Evolutionary conservation across 2,797 vertebrate species (phyloP).

Genomic region (Myoxocephalus aenaeus): DNA sequence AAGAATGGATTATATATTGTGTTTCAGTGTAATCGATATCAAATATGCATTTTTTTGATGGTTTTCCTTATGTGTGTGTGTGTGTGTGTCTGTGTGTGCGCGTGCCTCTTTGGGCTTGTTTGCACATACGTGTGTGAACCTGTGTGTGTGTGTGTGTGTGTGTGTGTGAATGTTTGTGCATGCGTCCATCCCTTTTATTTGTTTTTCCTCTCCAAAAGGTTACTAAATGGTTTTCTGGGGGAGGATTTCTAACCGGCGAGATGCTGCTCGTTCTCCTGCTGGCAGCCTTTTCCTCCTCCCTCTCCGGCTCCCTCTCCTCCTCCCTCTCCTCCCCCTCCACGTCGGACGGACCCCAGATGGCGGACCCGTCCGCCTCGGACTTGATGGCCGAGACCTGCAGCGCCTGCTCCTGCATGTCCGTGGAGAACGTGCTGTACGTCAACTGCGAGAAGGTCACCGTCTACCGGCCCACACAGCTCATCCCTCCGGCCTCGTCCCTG

Average conservation of each 20-base stretch:
- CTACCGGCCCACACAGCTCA: slow-evolving; percentile 96
- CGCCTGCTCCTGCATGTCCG: slow-evolving; percentile 96
- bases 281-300: slow-evolving; percentile 89
- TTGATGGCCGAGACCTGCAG: slow-evolving; percentile 95
- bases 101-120: slow-evolving; percentile 21
- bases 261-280: slow-evolving; percentile 98
- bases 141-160: slow-evolving; percentile 34
- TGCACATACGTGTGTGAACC: slow-evolving; percentile 3
- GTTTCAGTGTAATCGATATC: slow-evolving; percentile 3
- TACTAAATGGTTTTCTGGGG: slow-evolving; percentile 90
- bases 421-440: slow-evolving; percentile 98
- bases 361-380: slow-evolving; percentile 79
- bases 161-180: slow-evolving; percentile 45
- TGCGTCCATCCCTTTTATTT: slow-evolving; percentile 44
- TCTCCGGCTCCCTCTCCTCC: slow-evolving; percentile 77
- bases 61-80: slow-evolving; percentile 47
- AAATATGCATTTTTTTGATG: slow-evolving; percentile 72
- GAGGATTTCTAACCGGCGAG: slow-evolving; percentile 92
- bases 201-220: slow-evolving; percentile 77
- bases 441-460: slow-evolving; percentile 98
- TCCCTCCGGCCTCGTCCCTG: slow-evolving; percentile 93
- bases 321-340: slow-evolving; percentile 75
- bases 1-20: neutral
- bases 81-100: slow-evolving; percentile 22
- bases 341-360: slow-evolving; percentile 72